Evolutionary conservation across 2,113 vertebrate species (phyloP).

Genomic region (Aspidoscelis tigris): DNA sequence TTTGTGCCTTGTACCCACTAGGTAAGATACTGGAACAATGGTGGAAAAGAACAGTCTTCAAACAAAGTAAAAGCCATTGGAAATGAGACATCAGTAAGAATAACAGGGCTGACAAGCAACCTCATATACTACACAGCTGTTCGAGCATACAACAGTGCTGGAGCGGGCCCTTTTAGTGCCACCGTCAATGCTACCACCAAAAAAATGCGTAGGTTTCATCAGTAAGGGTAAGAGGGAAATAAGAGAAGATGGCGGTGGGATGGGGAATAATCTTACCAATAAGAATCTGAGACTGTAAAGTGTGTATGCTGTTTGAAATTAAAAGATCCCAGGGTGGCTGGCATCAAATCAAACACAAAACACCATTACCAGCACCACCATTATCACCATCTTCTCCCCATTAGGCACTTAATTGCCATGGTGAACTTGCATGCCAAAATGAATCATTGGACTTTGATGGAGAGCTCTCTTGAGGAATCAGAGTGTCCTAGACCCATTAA

Average conservation of each 20-base stretch:
- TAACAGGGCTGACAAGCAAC: conserved; percentile 86
- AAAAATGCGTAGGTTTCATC: conserved; percentile 87
- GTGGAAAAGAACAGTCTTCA: conserved; percentile 87
- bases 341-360: too few relatives aligned
- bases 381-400: too few relatives aligned
- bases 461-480: too few relatives aligned
- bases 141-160: conserved; percentile 91
- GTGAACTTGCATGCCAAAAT: too few relatives aligned
- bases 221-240: not conserved
- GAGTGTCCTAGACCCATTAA: too few relatives aligned
- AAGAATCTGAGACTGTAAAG: not conserved
- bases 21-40: conserved; percentile 92
- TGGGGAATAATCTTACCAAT: not conserved
- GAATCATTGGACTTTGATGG: too few relatives aligned
- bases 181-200: conserved; percentile 92
- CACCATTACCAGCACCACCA: too few relatives aligned
- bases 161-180: conserved; percentile 86
- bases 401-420: too few relatives aligned
- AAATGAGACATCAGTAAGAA: conserved; percentile 84
- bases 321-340: not conserved
- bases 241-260: not conserved
- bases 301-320: not conserved
- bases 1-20: conserved; percentile 63
- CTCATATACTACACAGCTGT: conserved; percentile 87
- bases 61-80: conserved; percentile 86